Conservation (phyloP, 1,140 invertebrate genomes). For the Andricus grossulariae region DNA sequence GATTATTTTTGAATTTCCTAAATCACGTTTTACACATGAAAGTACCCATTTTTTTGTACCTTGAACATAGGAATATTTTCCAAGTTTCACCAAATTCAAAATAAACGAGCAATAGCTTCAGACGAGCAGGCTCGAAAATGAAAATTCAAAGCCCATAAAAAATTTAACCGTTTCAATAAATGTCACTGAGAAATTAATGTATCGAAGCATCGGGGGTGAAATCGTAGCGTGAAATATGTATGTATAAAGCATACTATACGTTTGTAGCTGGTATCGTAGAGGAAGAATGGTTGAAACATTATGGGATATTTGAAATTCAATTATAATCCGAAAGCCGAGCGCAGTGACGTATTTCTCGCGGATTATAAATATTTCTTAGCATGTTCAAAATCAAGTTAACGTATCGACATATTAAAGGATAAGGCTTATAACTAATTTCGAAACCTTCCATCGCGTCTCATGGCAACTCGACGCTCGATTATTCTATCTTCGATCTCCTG, state of each 20-base stretch:
- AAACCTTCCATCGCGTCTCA: slow-evolving; percentile 38
- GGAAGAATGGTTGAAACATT: slow-evolving; percentile 20
- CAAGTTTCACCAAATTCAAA: too few relatives aligned
- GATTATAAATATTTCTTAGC: slow-evolving; percentile 24
- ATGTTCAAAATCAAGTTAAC: background rate
- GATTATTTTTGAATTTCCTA: too few relatives aligned
- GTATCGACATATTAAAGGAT: slow-evolving; percentile 33
- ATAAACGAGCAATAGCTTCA: too few relatives aligned
- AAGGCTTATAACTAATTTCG: slow-evolving; percentile 49
- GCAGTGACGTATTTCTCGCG: background rate
- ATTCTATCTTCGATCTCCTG: slow-evolving; percentile 43
- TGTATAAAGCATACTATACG: background rate
- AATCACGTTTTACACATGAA: too few relatives aligned
- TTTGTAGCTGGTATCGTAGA: background rate
- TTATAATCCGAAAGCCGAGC: slow-evolving; percentile 18
- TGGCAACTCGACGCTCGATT: slow-evolving; percentile 53
- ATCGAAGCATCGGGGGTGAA: background rate
- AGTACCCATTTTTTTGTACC: too few relatives aligned
- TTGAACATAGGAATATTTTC: too few relatives aligned
- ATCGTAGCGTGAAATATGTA: background rate
- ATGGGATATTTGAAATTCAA: slow-evolving; percentile 22
- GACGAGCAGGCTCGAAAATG: background rate
- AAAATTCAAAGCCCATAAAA: slow-evolving; percentile 11
- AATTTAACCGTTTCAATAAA: slow-evolving; percentile 17
- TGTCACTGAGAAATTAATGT: slow-evolving; percentile 27